Percentiles rank a stretch among this genome's conserved stretches.
phyloP scores from a whole-genome alignment of 2,113 vertebrate species.

The Alectura lathami region DNA sequence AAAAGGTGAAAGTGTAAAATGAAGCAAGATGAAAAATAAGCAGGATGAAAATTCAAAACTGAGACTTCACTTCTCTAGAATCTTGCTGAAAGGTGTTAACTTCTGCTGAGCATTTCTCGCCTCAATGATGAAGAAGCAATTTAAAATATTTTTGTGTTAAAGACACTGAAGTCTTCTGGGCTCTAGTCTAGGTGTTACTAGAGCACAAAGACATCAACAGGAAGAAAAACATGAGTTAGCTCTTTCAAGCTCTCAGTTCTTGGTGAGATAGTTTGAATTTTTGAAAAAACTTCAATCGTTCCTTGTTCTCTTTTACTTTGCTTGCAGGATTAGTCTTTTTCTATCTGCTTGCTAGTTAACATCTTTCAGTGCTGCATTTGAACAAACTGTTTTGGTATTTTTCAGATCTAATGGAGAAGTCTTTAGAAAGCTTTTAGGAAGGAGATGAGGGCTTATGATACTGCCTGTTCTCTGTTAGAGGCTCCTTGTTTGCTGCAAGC shows the following conservation, averaged over 20 bases:
- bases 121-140: neutral
- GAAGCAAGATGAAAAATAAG: neutral
- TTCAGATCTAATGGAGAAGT: neutral
- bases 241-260: neutral
- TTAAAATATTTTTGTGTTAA: neutral
- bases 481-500: neutral
- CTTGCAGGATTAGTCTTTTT: neutral
- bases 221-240: neutral
- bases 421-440: neutral
- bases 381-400: neutral
- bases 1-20: neutral
- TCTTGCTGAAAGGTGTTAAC: neutral
- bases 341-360: neutral
- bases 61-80: neutral
- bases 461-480: neutral
- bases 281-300: neutral
- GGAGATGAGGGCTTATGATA: neutral
- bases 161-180: neutral
- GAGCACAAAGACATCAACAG: neutral
- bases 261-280: neutral
- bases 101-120: neutral
- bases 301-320: neutral
- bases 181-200: neutral
- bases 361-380: neutral
- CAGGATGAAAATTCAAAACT: neutral